phyloP scores from a whole-genome alignment of 2,888 invertebrate genomes.

The Cerceris ruficornis region DNA sequence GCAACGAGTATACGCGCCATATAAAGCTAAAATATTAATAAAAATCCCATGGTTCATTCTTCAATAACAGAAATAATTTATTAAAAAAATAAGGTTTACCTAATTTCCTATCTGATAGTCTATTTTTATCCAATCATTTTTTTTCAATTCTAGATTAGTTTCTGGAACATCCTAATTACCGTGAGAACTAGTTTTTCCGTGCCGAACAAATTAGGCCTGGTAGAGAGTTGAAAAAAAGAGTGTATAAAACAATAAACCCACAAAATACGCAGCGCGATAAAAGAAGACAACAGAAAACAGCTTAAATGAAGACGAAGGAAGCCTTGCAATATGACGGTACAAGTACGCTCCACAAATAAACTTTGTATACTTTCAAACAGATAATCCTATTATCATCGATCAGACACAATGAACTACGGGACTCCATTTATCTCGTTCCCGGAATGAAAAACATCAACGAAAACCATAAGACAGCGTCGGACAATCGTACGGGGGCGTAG shows the following conservation, averaged over 20 bases:
- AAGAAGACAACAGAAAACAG: not conserved
- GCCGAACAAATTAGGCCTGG: too few relatives aligned
- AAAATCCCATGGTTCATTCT: too few relatives aligned
- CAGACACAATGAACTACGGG: slow-evolving; percentile 6
- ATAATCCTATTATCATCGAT: slow-evolving; percentile 31
- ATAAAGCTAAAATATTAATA: too few relatives aligned
- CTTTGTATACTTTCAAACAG: slow-evolving; percentile 10
- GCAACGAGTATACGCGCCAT: too few relatives aligned
- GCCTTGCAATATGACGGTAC: slow-evolving; percentile 8
- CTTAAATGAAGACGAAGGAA: slow-evolving; percentile 11
- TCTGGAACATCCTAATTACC: too few relatives aligned
- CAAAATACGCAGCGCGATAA: not conserved
- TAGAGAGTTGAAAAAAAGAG: not conserved
- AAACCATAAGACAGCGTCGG: slow-evolving; percentile 5
- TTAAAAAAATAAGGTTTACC: too few relatives aligned
- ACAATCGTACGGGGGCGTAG: slow-evolving; percentile 19
- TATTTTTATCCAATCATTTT: too few relatives aligned
- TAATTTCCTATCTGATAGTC: too few relatives aligned
- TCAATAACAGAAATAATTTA: too few relatives aligned
- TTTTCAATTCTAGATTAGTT: too few relatives aligned
- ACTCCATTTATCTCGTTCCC: not conserved
- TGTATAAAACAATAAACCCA: not conserved
- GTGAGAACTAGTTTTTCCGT: too few relatives aligned
- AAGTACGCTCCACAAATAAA: not conserved
- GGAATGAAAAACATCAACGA: not conserved